Conservation (phyloP, 2,888 invertebrate genomes). For the Lamproptera curius region DNA sequence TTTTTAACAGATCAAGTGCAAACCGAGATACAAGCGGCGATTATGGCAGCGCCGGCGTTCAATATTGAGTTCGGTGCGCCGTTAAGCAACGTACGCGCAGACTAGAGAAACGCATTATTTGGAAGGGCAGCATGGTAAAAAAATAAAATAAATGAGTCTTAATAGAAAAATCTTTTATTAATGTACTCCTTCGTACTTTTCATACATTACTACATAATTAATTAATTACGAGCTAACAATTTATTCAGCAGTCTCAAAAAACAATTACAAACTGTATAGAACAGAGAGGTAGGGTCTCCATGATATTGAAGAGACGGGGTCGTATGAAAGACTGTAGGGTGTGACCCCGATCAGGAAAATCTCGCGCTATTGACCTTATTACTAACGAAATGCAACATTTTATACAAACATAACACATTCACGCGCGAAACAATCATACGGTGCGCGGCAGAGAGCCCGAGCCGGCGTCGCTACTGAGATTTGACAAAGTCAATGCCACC, state of each 20-base stretch:
- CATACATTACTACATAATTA: conserved; percentile 69
- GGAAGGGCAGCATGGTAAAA: background rate
- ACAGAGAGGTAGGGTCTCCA: conserved; percentile 63
- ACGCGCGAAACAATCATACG: conserved; percentile 27
- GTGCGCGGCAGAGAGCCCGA: conserved; percentile 47
- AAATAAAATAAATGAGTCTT: conserved; percentile 40
- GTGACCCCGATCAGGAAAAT: conserved; percentile 20
- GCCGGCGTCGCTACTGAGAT: conserved; percentile 30
- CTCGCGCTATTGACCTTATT: conserved; percentile 41
- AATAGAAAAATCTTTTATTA: conserved; percentile 69
- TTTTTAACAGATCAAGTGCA: conserved; percentile 54
- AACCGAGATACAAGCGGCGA: conserved; percentile 57
- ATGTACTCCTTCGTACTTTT: conserved; percentile 69
- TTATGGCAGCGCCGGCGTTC: conserved; percentile 55
- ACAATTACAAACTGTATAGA: conserved; percentile 65
- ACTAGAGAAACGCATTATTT: conserved; percentile 31
- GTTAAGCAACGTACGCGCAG: conserved; percentile 46
- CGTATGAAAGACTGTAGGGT: conserved; percentile 15
- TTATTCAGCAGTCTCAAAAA: conserved; percentile 67
- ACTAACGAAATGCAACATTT: conserved; percentile 69
- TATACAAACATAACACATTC: conserved; percentile 45
- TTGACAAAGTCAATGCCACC: conserved; percentile 33
- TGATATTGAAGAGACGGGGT: conserved; percentile 26
- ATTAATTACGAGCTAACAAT: conserved; percentile 68
- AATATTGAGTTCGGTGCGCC: conserved; percentile 49